These are phyloP conservation scores for Oxyura jamaicensis DNA, from an alignment of 2,113 vertebrate genomes.

Conservation along the genomic window DNA sequence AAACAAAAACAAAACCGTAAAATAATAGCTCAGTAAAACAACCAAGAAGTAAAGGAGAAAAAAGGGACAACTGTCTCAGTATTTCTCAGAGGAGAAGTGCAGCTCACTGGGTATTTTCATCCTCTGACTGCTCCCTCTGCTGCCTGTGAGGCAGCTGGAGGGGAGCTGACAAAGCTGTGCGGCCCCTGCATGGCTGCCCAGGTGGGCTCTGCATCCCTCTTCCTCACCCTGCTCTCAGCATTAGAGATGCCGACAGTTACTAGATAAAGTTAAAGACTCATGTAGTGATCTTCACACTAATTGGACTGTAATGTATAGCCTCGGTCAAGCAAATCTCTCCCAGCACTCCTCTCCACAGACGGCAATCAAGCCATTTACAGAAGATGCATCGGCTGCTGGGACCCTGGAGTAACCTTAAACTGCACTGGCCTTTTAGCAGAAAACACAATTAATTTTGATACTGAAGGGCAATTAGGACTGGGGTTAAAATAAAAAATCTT, in stretches of 20 bases:
- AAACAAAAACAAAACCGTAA: neutral
- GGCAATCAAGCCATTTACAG: constrained; percentile 83
- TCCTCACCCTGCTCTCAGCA: constrained; percentile 60
- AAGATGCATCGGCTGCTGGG: constrained; percentile 83
- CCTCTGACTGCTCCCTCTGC: constrained; percentile 57
- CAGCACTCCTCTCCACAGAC: constrained; percentile 78
- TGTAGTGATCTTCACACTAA: constrained; percentile 83
- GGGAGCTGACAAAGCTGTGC: neutral
- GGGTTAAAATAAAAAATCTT: constrained; percentile 82
- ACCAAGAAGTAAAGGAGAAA: neutral
- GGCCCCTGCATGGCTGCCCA: neutral
- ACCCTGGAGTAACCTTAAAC: constrained; percentile 83
- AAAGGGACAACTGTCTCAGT: neutral
- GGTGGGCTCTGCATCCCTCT: constrained; percentile 67
- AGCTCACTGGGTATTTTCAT: neutral
- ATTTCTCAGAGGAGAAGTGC: neutral
- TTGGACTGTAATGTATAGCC: constrained; percentile 87
- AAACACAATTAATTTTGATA: constrained; percentile 87
- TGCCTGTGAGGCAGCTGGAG: constrained; percentile 1
- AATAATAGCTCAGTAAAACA: neutral
- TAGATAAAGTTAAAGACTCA: constrained; percentile 83
- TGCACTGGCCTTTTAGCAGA: constrained; percentile 83
- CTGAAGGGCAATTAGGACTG: constrained; percentile 84
- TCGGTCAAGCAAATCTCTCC: constrained; percentile 82
- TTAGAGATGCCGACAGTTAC: constrained; percentile 78